These are phyloP conservation scores for Platycnemis pennipes DNA, from an alignment of 2,888 invertebrate species.

Conservation along the genomic window DNA sequence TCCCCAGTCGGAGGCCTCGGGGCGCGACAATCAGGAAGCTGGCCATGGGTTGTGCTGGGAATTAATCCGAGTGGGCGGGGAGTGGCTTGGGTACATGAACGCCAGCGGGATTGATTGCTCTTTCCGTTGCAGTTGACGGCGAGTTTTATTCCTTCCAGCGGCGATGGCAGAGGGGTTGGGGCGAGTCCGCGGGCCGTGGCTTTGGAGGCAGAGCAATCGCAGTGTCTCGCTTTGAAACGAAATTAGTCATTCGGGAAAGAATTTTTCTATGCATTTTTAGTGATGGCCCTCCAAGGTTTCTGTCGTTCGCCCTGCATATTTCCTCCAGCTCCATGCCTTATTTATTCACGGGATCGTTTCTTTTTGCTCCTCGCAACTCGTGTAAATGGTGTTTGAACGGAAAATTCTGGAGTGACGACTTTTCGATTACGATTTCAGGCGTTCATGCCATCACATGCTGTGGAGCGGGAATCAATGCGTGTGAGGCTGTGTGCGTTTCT, in stretches of 20 bases:
- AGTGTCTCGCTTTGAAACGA: background rate
- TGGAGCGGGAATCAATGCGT: background rate
- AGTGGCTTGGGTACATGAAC: background rate
- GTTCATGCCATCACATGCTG: background rate
- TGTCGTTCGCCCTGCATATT: background rate
- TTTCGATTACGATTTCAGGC: background rate
- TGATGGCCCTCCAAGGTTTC: background rate
- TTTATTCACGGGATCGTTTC: background rate
- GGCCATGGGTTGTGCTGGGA: too few species aligned
- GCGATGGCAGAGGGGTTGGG: background rate
- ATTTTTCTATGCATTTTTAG: background rate
- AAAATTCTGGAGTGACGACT: background rate
- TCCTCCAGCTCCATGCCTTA: background rate
- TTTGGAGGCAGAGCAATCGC: background rate
- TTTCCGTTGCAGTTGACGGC: background rate
- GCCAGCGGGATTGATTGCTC: background rate
- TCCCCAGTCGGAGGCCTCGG: background rate
- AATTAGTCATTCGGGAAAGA: background rate
- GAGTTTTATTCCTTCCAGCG: background rate
- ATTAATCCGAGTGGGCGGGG: background rate
- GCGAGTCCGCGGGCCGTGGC: background rate
- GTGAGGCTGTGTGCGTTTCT: background rate
- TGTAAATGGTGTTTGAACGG: background rate
- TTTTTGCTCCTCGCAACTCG: background rate
- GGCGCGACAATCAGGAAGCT: background rate